Evolutionary conservation across 1,140 invertebrate genomes (phyloP).

Genomic region (Drosophila pseudoananassae): DNA sequence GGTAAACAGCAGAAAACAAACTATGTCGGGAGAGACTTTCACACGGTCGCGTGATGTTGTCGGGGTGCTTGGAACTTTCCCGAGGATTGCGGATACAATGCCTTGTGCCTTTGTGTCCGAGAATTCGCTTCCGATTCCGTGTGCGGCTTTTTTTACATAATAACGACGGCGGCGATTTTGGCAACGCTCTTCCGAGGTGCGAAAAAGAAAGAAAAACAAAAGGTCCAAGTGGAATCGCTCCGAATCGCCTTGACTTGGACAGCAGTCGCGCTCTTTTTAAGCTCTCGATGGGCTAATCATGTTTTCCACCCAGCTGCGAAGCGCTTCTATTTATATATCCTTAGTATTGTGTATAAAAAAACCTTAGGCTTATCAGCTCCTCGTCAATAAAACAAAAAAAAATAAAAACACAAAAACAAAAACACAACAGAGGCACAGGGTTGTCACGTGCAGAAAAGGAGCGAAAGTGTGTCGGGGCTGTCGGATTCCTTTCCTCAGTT

Average conservation of each 20-base stretch:
- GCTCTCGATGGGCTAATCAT: constrained; percentile 41
- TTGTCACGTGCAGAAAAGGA: not conserved
- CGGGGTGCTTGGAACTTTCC: constrained; percentile 24
- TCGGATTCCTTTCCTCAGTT: not conserved
- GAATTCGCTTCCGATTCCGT: constrained; percentile 22
- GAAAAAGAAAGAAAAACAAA: constrained; percentile 8
- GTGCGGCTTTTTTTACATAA: constrained; percentile 3
- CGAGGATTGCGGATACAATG: not conserved
- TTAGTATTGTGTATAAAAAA: not conserved
- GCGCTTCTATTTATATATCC: constrained; percentile 34
- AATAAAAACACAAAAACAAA: constrained; percentile 3
- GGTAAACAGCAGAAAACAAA: constrained; percentile 32
- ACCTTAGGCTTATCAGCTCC: constrained; percentile 8
- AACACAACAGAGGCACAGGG: constrained; percentile 1
- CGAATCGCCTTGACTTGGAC: constrained; percentile 4
- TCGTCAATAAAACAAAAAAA: constrained; percentile 31
- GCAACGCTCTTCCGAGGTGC: constrained; percentile 6
- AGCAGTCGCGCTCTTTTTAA: constrained; percentile 31
- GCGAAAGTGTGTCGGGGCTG: not conserved
- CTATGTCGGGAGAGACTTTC: constrained; percentile 27
- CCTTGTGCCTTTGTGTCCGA: constrained; percentile 2
- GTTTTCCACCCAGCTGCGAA: constrained; percentile 30
- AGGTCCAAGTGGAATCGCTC: not conserved
- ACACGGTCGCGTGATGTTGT: constrained; percentile 30
- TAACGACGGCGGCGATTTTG: constrained; percentile 9